phyloP scores from a whole-genome alignment of 1,140 invertebrate species.

The Colletes latitarsis region DNA sequence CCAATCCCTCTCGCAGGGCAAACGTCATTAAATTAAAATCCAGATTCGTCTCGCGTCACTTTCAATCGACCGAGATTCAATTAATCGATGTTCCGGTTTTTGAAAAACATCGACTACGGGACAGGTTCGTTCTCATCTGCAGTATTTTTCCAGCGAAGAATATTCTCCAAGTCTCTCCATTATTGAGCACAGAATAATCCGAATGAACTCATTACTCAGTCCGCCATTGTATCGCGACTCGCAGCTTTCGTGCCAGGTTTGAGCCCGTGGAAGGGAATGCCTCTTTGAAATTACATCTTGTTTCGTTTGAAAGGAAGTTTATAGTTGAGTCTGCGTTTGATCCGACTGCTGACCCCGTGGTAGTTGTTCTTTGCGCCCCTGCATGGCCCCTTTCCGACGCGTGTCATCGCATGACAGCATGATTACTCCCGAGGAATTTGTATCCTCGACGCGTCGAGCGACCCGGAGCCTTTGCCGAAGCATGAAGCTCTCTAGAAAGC shows the following conservation, averaged over 20 bases:
- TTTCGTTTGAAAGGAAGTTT: neutral
- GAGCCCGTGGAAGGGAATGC: too few species aligned
- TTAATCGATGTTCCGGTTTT: neutral
- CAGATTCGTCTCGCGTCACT: neutral
- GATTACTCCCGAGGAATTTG: slow-evolving; percentile 6
- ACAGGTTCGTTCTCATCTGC: too few species aligned
- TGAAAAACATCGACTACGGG: too few species aligned
- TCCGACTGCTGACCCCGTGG: neutral
- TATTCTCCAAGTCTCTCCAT: too few species aligned
- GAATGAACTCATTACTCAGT: too few species aligned
- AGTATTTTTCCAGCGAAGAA: too few species aligned
- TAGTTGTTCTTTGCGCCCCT: neutral
- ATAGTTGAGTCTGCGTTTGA: neutral
- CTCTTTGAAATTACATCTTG: too few species aligned
- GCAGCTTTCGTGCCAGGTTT: neutral
- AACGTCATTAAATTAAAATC: neutral
- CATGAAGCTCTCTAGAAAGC: slow-evolving; percentile 56
- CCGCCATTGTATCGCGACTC: neutral
- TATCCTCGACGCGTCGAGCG: slow-evolving; percentile 26
- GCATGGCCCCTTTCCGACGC: slow-evolving; percentile 36
- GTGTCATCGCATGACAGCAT: slow-evolving; percentile 51
- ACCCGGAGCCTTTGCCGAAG: slow-evolving; percentile 41
- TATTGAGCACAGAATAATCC: too few species aligned
- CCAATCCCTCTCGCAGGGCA: too few species aligned
- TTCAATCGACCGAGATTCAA: neutral